Conservation (phyloP, 2,888 invertebrate species). For the Nephrotoma guestfalica region DNA sequence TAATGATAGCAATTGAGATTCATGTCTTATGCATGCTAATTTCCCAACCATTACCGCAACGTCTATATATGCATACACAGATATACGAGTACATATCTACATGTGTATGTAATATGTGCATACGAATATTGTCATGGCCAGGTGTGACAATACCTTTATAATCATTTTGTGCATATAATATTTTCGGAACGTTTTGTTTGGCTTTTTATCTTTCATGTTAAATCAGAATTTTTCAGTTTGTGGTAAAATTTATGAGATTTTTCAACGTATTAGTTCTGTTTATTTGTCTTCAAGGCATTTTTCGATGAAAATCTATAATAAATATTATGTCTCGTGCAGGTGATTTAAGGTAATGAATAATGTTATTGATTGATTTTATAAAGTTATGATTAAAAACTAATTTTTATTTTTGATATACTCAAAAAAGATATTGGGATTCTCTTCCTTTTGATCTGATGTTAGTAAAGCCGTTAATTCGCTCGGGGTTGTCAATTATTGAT, state of each 20-base stretch:
- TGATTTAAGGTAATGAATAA: background rate
- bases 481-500: too few species aligned
- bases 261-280: background rate
- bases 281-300: background rate
- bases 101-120: background rate
- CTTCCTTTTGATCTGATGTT: too few species aligned
- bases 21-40: slow-evolving; percentile 3
- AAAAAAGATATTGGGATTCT: too few species aligned
- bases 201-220: background rate
- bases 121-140: background rate
- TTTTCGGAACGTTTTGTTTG: background rate
- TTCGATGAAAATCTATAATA: background rate
- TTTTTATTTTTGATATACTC: background rate
- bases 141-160: background rate
- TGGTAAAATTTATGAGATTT: background rate
- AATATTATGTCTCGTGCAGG: background rate
- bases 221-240: background rate
- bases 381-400: background rate
- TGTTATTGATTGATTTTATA: background rate
- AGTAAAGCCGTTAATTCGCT: too few species aligned
- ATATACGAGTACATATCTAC: background rate
- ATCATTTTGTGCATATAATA: background rate
- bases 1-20: slow-evolving; percentile 3
- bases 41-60: background rate
- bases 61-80: background rate